Base-by-base conservation (phyloP, 2,797 vertebrate species). In the Mus minutoides region DNA sequence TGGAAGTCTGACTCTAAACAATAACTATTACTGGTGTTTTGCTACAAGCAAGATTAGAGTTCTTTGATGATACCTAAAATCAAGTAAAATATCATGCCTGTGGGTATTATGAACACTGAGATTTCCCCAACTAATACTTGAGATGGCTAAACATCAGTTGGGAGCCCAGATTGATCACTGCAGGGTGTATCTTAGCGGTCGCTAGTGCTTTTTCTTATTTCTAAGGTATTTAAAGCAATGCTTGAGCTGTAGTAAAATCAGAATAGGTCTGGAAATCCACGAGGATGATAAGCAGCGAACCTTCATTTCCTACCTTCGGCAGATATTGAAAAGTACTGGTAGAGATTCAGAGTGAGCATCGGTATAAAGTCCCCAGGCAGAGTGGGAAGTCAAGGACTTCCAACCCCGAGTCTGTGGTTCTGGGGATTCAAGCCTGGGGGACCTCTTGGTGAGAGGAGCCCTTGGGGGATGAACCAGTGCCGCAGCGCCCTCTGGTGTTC, bases 401-500 rank as follows among this genome's bases (percentile, higher is more conserved):
- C n/a, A 19, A 2, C 24, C 3, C 52, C 0, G 62, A 3, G 37
- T 60, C 58, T 56, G 17, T 3, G 52, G 29, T 7, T 19, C 26
- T 6, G 0, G 3, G 71, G 2, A 26, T 37, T 34, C 54, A 3
- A 64, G 40, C 3, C 24, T 0, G 1, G 2, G 22, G 21, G n/a
- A 4, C 13, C 26, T 31, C 14, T n/a, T 2, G 37, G 46, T 4
- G 75, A 14, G 17, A 9, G 21, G 26, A 67, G 26, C 49, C 80
- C 87, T 29, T 2, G 0, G 58, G 56, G 49, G 43, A 29, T 58
- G 90, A 92, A 58, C 94, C 54, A 71, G 94, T 92, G 82, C 90
- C 58, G 24, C 86, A 90, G 97, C 93, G 88, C 97, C 97, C 97
- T 92, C 97, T 98, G 58, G 85, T 95, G 97, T 78, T 87, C 84